Percentiles rank a stretch among this genome's conserved stretches.
Conservation (phyloP, 2,888 invertebrate genomes). For the Leucoma salicis region DNA sequence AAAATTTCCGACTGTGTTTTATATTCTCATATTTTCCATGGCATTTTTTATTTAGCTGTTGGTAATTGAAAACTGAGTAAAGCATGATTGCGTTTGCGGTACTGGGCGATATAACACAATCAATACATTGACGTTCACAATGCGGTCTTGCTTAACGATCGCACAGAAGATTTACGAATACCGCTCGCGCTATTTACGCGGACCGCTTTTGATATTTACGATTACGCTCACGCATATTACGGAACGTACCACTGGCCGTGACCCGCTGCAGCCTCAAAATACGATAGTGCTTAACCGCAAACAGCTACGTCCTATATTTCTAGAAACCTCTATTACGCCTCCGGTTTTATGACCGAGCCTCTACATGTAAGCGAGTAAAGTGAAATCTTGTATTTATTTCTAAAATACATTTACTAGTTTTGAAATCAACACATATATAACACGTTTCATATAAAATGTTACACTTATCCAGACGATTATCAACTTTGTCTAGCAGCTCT, state of each 20-base stretch:
- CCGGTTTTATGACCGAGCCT: constrained; percentile 8
- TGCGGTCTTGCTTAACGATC: constrained; percentile 60
- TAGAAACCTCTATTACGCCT: constrained; percentile 8
- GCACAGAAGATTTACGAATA: constrained; percentile 57
- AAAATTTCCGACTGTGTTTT: constrained; percentile 52
- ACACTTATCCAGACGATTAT: too few relatives aligned
- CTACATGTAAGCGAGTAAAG: background rate
- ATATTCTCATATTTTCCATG: constrained; percentile 19
- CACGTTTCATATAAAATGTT: too few relatives aligned
- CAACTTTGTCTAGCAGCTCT: too few relatives aligned
- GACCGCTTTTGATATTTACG: constrained; percentile 61
- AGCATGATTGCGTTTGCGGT: constrained; percentile 44
- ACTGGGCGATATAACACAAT: constrained; percentile 54
- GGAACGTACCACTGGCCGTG: constrained; percentile 47
- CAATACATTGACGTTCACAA: constrained; percentile 62
- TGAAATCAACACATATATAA: constrained; percentile 7
- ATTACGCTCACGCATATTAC: constrained; percentile 60
- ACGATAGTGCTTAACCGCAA: constrained; percentile 26
- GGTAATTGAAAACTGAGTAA: constrained; percentile 54
- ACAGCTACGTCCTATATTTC: background rate
- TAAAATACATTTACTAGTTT: constrained; percentile 16
- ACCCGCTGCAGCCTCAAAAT: constrained; percentile 38
- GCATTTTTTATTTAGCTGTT: constrained; percentile 25
- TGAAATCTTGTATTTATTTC: background rate
- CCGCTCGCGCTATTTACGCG: constrained; percentile 56